phyloP scores from a whole-genome alignment of 2,888 invertebrate genomes.

The Agonopterix arenella region DNA sequence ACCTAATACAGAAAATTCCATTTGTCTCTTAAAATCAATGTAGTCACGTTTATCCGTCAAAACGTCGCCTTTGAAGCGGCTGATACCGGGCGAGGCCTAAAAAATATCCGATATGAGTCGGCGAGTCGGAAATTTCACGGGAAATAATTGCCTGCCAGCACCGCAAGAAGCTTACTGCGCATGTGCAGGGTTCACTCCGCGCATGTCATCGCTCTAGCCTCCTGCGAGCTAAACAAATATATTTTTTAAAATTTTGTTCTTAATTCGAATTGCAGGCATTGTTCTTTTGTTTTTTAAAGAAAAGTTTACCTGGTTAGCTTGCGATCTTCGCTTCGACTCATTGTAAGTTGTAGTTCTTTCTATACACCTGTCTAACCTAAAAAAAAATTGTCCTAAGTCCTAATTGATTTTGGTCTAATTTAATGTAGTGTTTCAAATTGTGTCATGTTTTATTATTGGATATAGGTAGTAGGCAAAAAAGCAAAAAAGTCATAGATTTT shows the following conservation, averaged over 20 bases:
- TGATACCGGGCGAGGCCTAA: slow-evolving; percentile 47
- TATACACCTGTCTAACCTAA: slow-evolving; percentile 3
- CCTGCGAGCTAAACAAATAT: slow-evolving; percentile 43
- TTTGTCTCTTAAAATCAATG: background rate
- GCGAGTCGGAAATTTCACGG: slow-evolving; percentile 54
- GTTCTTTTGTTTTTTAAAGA: background rate
- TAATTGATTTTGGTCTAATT: slow-evolving; percentile 8
- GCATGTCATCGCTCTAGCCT: slow-evolving; percentile 41
- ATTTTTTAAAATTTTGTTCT: slow-evolving; percentile 22
- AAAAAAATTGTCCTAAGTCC: slow-evolving; percentile 1
- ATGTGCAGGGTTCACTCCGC: slow-evolving; percentile 40
- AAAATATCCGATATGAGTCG: slow-evolving; percentile 44
- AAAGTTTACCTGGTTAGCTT: background rate
- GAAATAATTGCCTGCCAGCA: slow-evolving; percentile 47
- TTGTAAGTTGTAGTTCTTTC: background rate
- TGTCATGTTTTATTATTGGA: too few relatives aligned
- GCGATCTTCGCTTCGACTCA: background rate
- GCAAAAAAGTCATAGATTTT: too few relatives aligned
- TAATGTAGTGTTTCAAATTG: background rate
- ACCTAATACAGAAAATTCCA: background rate
- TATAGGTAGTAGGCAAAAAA: too few relatives aligned
- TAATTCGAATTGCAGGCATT: slow-evolving; percentile 9
- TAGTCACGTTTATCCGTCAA: slow-evolving; percentile 8
- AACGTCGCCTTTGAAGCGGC: slow-evolving; percentile 22
- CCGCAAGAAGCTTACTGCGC: slow-evolving; percentile 29